Evolutionary conservation across 2,888 invertebrate genomes (phyloP).

Genomic region (Phytoseiulus persimilis): DNA sequence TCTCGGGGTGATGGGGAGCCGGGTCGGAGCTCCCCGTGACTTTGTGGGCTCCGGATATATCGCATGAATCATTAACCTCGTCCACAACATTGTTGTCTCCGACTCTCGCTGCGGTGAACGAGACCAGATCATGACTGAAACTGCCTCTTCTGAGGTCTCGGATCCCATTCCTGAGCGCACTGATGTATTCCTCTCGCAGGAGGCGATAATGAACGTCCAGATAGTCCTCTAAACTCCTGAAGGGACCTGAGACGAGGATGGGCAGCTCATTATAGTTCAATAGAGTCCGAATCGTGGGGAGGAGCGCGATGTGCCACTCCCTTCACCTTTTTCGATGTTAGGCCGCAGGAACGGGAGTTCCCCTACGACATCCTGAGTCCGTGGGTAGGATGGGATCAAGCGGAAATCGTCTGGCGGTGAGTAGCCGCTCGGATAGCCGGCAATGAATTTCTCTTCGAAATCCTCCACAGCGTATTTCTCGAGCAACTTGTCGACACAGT

Average conservation of each 20-base stretch:
- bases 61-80: background rate
- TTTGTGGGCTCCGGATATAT: no score
- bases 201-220: conserved; percentile 67
- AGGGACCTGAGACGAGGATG: conserved; percentile 53
- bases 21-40: no score
- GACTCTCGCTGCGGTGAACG: background rate
- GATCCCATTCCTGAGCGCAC: conserved; percentile 63
- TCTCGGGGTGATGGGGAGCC: no score
- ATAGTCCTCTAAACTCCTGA: conserved; percentile 61
- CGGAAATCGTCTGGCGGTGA: background rate
- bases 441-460: background rate
- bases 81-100: background rate
- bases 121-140: background rate
- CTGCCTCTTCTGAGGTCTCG: conserved; percentile 50
- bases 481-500: background rate
- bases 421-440: background rate
- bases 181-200: conserved; percentile 67
- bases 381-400: background rate
- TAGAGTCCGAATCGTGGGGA: no score
- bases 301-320: no score
- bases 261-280: background rate
- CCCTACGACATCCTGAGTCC: background rate
- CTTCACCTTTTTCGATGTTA: background rate
- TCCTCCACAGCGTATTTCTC: background rate
- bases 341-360: background rate